Evolutionary conservation across 2,113 vertebrate species (phyloP), one percentile per base, ranked within the genome.

Genomic region (Hemibagrus wyckioides): DNA sequence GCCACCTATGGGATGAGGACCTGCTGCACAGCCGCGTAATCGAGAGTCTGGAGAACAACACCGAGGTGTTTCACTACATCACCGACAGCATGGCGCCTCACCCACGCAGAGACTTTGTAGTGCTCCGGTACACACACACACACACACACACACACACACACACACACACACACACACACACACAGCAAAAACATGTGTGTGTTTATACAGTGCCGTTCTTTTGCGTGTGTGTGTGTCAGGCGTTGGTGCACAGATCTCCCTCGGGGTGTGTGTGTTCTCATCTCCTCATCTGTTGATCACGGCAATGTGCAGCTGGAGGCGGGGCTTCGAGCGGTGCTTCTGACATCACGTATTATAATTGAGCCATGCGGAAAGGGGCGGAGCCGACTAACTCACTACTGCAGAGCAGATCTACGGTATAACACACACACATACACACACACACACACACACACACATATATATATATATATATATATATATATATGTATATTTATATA

Each of bases 1-100:
- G 96, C 41, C 95, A 95, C 92, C 94, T 97, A 63, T 97, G 97
- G 97, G 97, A 97, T 0, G 96, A 97, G 69, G 96, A 97, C 86
- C 88, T 97, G n/a, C 93, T 97, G 85, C 94, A 96, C 89, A 95
- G 95, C 84, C 92, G 92, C 5, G 95, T 97, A 88, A 88, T 97
- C 6, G 96, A 97, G 85, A 92, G 94, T 14, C 90, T 97, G 90
- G 96, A 94, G 90, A 93, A 95, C 48, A 93, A 96, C 88, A 94
- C 94, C 0, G 96, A 97, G 81, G 91, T 97, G 52, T 97, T 95
- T 73, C 96, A 97, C 91, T 97, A 96, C 0, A 93, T 97, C 52
- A 96, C 92, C 0, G 96, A 97, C 93, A 97, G 96, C 94, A 97
- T 97, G 96, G 96, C 96, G 0, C 96, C 96, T 0, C 96, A 96